Evolutionary conservation across 2,113 vertebrate species (phyloP), one percentile per base, ranked within the genome.

Genomic region (Campylomormyrus tamandua): DNA sequence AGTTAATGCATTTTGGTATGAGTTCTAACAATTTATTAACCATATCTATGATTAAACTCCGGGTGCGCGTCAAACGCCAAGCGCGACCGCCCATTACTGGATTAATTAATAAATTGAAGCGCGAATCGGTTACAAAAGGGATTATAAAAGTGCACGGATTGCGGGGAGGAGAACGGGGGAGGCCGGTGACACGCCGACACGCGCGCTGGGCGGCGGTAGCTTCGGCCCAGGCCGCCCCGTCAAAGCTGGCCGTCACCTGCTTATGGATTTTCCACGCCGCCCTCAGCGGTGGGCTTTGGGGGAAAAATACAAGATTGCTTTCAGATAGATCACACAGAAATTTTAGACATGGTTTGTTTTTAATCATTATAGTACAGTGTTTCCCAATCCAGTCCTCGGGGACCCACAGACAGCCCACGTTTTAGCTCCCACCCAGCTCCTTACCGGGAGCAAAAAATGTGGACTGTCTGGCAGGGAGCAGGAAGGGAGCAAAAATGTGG

Each of bases 61-160:
- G 92, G 92, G 91, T 92, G 93, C 92, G 93, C 39, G 80, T 31
- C 89, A 88, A 92, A 94, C 94, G 92, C 13, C 90, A 91, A 90
- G 17, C 91, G 91, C 89, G 62, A 31, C 27, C 27, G 10, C n/a
- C n/a, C 62, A 27, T 70, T 89, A 66, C 48, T 35, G 90, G 92
- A 92, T 91, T 89, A 91, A 91, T 93, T 94, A 94, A 94, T 94
- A 93, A 93, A 90, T 90, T 92, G 89, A 94, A 94, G 92, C 87
- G 93, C 92, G 93, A 94, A 95, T 95, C 94, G 94, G 95, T 95
- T 94, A 93, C 89, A 83, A 92, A 92, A 91, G 92, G 91, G 93
- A 91, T 90, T 92, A 92, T 85, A 91, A 93, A 93, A 94, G 91
- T 91, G 92, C 89, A 91, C 21, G 77, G 91, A 90, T 92, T 90